Percentiles rank a stretch among this genome's conserved stretches.
These are phyloP conservation scores for Drosophila diplacantha DNA, from an alignment of 2,888 invertebrate species.

Conservation along the genomic window DNA sequence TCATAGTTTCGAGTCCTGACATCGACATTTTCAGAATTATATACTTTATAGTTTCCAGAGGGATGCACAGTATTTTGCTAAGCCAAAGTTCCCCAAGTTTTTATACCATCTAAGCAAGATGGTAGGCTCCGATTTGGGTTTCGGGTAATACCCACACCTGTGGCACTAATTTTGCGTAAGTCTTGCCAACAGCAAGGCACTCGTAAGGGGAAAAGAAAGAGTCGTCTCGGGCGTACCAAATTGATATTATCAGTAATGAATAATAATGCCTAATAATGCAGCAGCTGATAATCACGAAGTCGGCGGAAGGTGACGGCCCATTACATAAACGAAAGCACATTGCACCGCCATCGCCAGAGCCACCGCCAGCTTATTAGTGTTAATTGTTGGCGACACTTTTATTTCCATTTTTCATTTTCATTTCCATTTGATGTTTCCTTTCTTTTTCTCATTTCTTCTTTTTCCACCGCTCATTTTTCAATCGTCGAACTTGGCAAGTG, in stretches of 20 bases:
- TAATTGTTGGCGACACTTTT: slow-evolving; percentile 64
- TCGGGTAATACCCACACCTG: background rate
- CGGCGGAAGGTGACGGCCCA: slow-evolving; percentile 43
- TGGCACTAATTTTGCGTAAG: slow-evolving; percentile 29
- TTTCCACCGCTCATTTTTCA: slow-evolving; percentile 11
- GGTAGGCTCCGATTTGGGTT: background rate
- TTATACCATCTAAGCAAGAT: background rate
- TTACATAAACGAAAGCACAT: slow-evolving; percentile 54
- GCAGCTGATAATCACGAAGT: slow-evolving; percentile 16
- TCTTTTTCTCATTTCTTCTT: background rate
- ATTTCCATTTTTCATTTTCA: slow-evolving; percentile 18
- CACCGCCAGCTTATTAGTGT: slow-evolving; percentile 50
- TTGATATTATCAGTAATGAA: slow-evolving; percentile 55
- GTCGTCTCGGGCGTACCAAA: slow-evolving; percentile 24
- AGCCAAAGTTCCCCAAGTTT: background rate
- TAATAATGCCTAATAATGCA: slow-evolving; percentile 57
- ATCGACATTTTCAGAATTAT: no score
- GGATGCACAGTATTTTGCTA: no score
- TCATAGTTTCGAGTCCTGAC: no score
- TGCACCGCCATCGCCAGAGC: slow-evolving; percentile 36
- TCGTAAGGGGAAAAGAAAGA: slow-evolving; percentile 9
- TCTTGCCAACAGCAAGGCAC: background rate
- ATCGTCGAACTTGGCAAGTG: slow-evolving; percentile 42
- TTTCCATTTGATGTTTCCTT: slow-evolving; percentile 24
- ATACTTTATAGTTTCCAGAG: no score